Evolutionary conservation across 2,797 vertebrate species (phyloP).

Genomic region (Malacoraja senta): DNA sequence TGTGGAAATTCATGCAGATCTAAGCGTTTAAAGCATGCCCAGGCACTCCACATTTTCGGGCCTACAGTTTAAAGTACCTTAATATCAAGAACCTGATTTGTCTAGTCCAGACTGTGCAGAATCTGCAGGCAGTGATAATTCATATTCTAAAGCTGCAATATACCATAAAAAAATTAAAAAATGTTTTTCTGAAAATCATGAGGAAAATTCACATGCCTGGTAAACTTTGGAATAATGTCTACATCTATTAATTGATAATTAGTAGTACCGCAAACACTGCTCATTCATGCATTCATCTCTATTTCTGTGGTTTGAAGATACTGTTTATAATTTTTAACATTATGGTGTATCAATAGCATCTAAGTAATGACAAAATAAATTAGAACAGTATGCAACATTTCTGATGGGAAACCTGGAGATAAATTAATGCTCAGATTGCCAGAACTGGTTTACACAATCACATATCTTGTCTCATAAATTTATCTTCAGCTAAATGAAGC

Average conservation of each 20-base stretch:
- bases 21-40: constrained; percentile 14
- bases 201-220: neutral
- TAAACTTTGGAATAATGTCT: constrained; percentile 23
- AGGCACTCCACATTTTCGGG: constrained; percentile 22
- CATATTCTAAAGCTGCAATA: constrained; percentile 33
- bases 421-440: constrained; percentile 1
- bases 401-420: neutral
- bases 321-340: neutral
- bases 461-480: neutral
- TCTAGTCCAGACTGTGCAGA: constrained; percentile 28
- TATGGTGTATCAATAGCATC: neutral
- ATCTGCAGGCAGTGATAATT: constrained; percentile 20
- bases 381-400: constrained; percentile 24
- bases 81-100: constrained; percentile 38
- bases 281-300: neutral
- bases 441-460: neutral
- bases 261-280: constrained; percentile 15
- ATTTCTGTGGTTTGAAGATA: constrained; percentile 15
- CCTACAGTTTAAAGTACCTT: constrained; percentile 36
- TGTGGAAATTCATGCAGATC: constrained; percentile 11
- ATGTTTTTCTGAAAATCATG: constrained; percentile 17
- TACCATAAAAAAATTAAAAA: constrained; percentile 10
- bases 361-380: constrained; percentile 27
- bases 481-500: constrained; percentile 23
- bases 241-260: constrained; percentile 14